Percentiles rank a stretch among this genome's conserved stretches.
Evolutionary conservation across 23 tunicate species (phyloP).

Genomic region (Trididemnum nubilum): DNA sequence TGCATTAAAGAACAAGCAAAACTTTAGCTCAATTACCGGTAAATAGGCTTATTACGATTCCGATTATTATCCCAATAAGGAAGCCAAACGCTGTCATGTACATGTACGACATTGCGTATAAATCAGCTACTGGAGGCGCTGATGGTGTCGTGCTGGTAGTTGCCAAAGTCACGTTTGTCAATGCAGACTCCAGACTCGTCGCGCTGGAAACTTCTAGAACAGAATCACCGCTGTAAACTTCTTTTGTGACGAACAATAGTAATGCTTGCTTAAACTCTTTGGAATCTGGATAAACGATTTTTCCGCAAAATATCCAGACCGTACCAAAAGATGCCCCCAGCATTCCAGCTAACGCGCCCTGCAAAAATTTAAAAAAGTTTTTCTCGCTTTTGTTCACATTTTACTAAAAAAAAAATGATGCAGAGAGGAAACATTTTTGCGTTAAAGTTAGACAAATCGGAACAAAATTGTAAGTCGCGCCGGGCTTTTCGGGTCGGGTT

Average conservation of each 20-base stretch:
- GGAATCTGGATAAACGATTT: conserved; percentile 25
- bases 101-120: conserved; percentile 72
- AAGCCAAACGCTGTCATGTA: conserved; percentile 59
- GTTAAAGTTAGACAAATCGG: too few relatives aligned
- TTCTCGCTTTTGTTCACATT: too few relatives aligned
- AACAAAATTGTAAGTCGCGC: too few relatives aligned
- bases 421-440: too few relatives aligned
- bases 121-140: conserved; percentile 53
- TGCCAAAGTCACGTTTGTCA: too few relatives aligned
- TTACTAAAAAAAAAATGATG: too few relatives aligned
- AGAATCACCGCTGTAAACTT: neutral
- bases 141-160: neutral
- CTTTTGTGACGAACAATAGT: neutral
- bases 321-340: conserved; percentile 21
- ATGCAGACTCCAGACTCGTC: neutral
- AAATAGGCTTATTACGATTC: conserved; percentile 40
- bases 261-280: conserved; percentile 16
- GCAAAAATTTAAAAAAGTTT: too few relatives aligned
- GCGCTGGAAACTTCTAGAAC: neutral
- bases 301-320: conserved; percentile 33
- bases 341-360: conserved; percentile 46
- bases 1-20: too few relatives aligned
- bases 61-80: conserved; percentile 33
- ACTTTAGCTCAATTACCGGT: too few relatives aligned
- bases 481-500: too few relatives aligned